A percentile compares a stretch with the other conserved stretches of the same genome.
Conservation (phyloP, 2,888 invertebrate species). For the Plagodis pulveraria region DNA sequence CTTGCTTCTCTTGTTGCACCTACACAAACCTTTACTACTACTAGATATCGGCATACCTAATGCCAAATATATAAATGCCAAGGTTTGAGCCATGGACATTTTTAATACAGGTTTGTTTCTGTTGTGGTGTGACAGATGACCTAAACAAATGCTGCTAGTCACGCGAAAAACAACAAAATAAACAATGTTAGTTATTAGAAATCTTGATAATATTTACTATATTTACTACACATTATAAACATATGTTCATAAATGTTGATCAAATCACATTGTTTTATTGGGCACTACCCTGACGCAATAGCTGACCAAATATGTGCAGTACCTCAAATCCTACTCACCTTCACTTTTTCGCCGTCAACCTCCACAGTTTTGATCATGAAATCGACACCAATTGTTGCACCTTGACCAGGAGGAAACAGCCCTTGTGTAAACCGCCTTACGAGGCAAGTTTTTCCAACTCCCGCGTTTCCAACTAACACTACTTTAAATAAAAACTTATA, state of each 20-base stretch:
- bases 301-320: constrained; percentile 44
- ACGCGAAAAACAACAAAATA: no score
- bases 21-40: no score
- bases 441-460: constrained; percentile 98
- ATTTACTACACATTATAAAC: no score
- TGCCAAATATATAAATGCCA: no score
- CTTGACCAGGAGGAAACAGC: constrained; percentile 98
- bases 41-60: no score
- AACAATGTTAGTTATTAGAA: no score
- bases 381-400: constrained; percentile 99
- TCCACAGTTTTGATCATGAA: constrained; percentile 99
- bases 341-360: constrained; percentile 97
- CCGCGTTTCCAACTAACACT: constrained; percentile 98
- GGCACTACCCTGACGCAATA: constrained; percentile 53
- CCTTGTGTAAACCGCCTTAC: constrained; percentile 99
- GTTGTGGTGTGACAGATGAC: no score
- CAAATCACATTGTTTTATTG: constrained; percentile 34
- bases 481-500: constrained; percentile 99
- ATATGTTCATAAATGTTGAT: constrained; percentile 8
- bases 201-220: no score
- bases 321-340: constrained; percentile 83
- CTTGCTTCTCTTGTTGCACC: no score
- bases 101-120: no score
- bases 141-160: no score
- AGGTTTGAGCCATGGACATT: no score